Evolutionary conservation across 1,140 invertebrate genomes (phyloP).

Genomic region (Homalodisca vitripennis): DNA sequence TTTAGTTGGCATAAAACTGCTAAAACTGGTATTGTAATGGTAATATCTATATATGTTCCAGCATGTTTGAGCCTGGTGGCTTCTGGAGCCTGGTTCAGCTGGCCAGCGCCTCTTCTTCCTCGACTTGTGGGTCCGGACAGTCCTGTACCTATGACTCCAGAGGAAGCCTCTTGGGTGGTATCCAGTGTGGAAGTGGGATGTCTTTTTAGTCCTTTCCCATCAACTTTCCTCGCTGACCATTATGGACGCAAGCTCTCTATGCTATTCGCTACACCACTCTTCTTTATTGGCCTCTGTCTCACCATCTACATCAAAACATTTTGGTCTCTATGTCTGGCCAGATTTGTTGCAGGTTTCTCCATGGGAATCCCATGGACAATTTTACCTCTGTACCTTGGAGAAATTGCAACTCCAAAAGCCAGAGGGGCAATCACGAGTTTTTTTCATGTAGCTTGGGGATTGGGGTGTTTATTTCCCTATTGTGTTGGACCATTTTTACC

Average conservation of each 20-base stretch:
- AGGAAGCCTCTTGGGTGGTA: conserved; percentile 64
- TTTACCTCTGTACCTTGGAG: conserved; percentile 81
- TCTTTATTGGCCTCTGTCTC: background rate
- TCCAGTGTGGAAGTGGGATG: conserved; percentile 55
- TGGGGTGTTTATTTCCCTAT: conserved; percentile 74
- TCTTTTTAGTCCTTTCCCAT: conserved; percentile 47
- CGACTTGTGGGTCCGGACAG: conserved; percentile 50
- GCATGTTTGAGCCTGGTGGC: conserved; percentile 46
- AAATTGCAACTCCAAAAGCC: conserved; percentile 57
- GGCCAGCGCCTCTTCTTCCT: conserved; percentile 60
- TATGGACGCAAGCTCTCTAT: conserved; percentile 36
- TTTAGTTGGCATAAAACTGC: no score
- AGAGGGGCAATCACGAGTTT: conserved; percentile 61
- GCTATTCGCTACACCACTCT: conserved; percentile 1
- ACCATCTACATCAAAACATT: background rate
- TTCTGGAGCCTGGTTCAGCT: conserved; percentile 49
- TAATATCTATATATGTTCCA: conserved; percentile 42
- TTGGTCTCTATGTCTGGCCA: conserved; percentile 31
- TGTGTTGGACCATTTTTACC: conserved; percentile 68
- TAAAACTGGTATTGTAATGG: no score
- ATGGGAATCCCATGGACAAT: conserved; percentile 73
- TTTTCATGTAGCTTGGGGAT: conserved; percentile 71
- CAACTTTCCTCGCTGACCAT: conserved; percentile 38
- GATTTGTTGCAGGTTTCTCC: conserved; percentile 49
- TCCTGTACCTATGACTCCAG: conserved; percentile 52